A percentile compares a stretch with the other conserved stretches of the same genome.
Conservation (phyloP, 2,797 vertebrate genomes). For the Aplochiton taeniatus region DNA sequence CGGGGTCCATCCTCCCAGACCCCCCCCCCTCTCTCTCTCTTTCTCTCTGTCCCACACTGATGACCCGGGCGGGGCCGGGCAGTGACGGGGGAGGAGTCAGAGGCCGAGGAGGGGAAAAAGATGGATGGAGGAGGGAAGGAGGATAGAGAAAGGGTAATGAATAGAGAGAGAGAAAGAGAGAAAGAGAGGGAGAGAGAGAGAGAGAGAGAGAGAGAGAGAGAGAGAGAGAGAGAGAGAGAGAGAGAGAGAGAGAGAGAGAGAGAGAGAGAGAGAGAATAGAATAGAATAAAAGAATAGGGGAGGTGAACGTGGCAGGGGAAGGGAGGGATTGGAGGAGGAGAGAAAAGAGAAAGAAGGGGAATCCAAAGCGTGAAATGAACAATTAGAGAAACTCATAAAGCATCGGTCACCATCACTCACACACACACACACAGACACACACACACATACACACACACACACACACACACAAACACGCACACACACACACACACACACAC, state of each 20-base stretch:
- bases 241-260: too few relatives aligned
- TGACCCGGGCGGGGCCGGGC: slow-evolving; percentile 5
- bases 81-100: too few relatives aligned
- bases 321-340: not conserved
- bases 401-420: slow-evolving; percentile 43
- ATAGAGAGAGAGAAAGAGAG: not conserved
- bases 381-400: slow-evolving; percentile 43
- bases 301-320: too few relatives aligned
- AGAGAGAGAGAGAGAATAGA: not conserved
- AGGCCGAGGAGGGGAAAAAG: not conserved
- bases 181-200: not conserved
- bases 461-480: slow-evolving; percentile 1
- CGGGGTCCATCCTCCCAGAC: slow-evolving; percentile 29
- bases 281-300: too few relatives aligned
- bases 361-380: slow-evolving; percentile 49
- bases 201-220: not conserved
- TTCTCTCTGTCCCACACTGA: slow-evolving; percentile 7
- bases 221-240: not conserved
- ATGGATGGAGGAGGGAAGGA: not conserved
- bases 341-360: slow-evolving; percentile 31
- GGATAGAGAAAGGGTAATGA: not conserved
- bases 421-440: not conserved
- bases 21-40: too few relatives aligned
- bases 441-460: slow-evolving; percentile 24
- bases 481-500: not conserved